phyloP scores from a whole-genome alignment of 2,888 invertebrate genomes.

The Nysson spinosus region DNA sequence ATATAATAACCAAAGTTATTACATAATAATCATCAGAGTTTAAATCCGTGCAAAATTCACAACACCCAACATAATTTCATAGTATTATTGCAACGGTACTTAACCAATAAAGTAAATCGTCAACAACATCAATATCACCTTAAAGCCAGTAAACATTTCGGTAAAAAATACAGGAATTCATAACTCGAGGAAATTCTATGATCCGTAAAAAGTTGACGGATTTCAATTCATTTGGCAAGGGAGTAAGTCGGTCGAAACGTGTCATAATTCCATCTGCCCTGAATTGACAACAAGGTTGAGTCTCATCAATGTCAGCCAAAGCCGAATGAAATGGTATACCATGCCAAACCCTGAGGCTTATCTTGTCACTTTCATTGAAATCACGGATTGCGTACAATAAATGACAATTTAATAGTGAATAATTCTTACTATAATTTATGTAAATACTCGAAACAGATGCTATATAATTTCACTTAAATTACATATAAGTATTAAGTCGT shows the following conservation, averaged over 20 bases:
- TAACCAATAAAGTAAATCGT: too few species aligned
- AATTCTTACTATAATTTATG: too few species aligned
- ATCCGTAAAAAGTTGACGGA: background rate
- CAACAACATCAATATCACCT: too few species aligned
- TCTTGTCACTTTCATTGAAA: background rate
- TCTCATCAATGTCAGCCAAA: constrained; percentile 15
- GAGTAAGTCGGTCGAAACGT: constrained; percentile 14
- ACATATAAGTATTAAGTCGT: too few species aligned
- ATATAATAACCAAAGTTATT: too few species aligned
- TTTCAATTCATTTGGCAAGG: constrained; percentile 23
- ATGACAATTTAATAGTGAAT: background rate
- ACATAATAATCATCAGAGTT: too few species aligned
- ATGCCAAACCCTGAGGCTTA: constrained; percentile 9
- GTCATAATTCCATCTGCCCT: constrained; percentile 20
- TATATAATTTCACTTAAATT: too few species aligned
- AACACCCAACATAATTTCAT: too few species aligned
- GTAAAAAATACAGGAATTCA: background rate
- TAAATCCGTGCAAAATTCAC: too few species aligned
- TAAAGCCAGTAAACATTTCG: background rate
- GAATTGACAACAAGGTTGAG: constrained; percentile 12
- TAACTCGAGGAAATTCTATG: background rate
- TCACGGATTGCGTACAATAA: background rate
- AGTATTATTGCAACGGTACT: too few species aligned
- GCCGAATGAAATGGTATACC: constrained; percentile 21
- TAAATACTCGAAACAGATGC: too few species aligned